Conservation (phyloP, 2,888 invertebrate genomes). For the Drosophila setosimentum region DNA sequence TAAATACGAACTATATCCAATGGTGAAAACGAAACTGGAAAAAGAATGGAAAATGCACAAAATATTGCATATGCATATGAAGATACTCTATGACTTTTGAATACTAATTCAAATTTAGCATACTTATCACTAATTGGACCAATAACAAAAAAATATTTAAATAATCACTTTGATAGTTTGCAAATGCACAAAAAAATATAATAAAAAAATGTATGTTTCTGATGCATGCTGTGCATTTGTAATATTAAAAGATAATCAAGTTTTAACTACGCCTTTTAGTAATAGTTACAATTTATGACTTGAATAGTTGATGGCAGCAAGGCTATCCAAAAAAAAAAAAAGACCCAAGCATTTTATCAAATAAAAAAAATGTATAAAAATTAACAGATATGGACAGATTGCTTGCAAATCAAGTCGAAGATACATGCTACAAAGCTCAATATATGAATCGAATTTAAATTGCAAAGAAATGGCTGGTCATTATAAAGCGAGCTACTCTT, state of each 20-base stretch:
- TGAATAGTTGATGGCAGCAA: neutral
- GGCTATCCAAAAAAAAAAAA: neutral
- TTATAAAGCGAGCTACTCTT: neutral
- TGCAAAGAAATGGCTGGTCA: neutral
- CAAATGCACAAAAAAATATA: neutral
- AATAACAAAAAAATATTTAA: neutral
- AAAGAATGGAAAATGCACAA: constrained; percentile 38
- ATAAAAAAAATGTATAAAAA: neutral
- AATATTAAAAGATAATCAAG: neutral
- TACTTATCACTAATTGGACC: neutral
- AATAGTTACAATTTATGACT: neutral
- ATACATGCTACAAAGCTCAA: neutral
- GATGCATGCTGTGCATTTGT: neutral
- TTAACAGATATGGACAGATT: neutral
- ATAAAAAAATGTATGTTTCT: neutral
- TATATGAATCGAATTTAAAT: neutral
- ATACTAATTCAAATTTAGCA: neutral
- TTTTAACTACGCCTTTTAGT: neutral
- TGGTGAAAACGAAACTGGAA: constrained; percentile 48
- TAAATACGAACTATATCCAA: constrained; percentile 37
- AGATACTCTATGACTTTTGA: constrained; percentile 28
- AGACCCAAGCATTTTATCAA: neutral
- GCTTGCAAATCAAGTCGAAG: neutral
- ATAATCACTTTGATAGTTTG: neutral
- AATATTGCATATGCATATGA: neutral